Conservation (phyloP, 2,797 vertebrate species). For the Pipistrellus pygmaeus region DNA sequence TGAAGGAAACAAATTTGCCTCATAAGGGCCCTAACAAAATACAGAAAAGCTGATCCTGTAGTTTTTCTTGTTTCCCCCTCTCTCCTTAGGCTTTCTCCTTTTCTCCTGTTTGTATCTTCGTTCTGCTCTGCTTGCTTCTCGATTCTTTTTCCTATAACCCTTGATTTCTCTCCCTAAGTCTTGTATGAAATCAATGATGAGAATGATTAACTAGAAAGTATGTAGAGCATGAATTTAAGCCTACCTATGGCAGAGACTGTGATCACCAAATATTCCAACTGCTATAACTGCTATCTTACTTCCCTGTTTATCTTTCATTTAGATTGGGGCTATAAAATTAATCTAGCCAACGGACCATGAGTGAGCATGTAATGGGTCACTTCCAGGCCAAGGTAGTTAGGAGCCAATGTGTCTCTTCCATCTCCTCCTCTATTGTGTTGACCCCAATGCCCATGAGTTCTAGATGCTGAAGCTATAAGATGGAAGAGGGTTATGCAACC, state of each 20-base stretch:
- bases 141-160: constrained; percentile 30
- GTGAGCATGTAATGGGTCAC: background rate
- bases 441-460: background rate
- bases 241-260: background rate
- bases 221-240: background rate
- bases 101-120: background rate
- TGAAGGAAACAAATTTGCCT: constrained; percentile 25
- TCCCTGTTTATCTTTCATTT: background rate
- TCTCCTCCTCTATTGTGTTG: background rate
- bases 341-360: background rate
- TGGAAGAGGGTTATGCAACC: background rate
- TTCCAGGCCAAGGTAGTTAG: background rate
- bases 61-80: background rate
- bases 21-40: constrained; percentile 40
- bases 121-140: constrained; percentile 50
- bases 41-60: background rate
- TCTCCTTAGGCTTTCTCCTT: background rate
- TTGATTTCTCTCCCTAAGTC: background rate
- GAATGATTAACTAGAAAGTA: background rate
- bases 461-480: background rate
- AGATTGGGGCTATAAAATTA: background rate
- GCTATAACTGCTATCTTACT: background rate
- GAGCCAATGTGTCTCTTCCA: background rate
- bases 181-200: constrained; percentile 1
- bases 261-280: background rate